phyloP scores from a whole-genome alignment of 2,888 invertebrate species.

The Ennomos quercinarius region DNA sequence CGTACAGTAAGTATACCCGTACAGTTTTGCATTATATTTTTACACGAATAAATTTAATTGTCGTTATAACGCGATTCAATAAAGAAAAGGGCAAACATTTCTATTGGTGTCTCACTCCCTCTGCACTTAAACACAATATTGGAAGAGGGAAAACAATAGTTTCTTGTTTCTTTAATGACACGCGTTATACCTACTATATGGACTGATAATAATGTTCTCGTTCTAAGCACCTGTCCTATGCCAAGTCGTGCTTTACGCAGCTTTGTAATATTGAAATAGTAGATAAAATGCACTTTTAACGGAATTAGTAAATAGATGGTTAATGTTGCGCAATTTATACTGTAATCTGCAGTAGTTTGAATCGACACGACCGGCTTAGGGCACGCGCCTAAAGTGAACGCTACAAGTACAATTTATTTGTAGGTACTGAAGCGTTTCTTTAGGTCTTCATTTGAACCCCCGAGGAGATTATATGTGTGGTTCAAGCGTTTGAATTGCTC shows the following conservation, averaged over 20 bases:
- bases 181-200: no score
- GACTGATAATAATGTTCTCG: conserved; percentile 21
- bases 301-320: conserved; percentile 10
- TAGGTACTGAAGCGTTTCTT: no score
- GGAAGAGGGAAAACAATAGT: no score
- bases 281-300: conserved; percentile 20
- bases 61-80: no score
- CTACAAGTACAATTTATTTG: no score
- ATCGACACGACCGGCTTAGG: not conserved
- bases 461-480: not conserved
- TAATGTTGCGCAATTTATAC: conserved; percentile 23
- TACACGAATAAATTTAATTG: not conserved
- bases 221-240: conserved; percentile 12
- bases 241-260: conserved; percentile 7
- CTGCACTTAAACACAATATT: no score
- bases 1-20: conserved; percentile 3
- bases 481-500: conserved; percentile 12
- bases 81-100: no score
- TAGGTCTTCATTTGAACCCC: no score
- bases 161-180: no score
- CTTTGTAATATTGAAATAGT: conserved; percentile 15
- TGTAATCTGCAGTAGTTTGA: conserved; percentile 14
- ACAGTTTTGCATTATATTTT: not conserved
- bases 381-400: no score
- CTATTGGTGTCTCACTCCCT: no score